These are phyloP conservation scores for Sycobia sp. DNA, from an alignment of 1,140 invertebrate species.

Conservation along the genomic window DNA sequence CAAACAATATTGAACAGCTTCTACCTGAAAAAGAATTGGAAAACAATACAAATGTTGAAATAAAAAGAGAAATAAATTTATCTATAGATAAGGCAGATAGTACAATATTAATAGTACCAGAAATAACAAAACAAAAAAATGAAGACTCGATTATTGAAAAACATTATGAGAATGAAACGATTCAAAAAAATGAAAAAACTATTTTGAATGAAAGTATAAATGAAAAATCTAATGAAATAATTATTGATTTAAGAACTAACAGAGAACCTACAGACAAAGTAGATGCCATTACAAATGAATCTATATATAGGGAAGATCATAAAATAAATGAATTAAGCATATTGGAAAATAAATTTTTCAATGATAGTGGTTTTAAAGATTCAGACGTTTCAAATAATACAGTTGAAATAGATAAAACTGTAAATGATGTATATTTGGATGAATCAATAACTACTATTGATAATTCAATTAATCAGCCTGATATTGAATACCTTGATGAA, in stretches of 20 bases:
- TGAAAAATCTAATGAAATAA: conserved; percentile 10
- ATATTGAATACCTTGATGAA: conserved; percentile 1
- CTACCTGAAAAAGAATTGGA: too few species aligned
- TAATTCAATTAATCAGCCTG: background rate
- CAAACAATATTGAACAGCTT: too few species aligned
- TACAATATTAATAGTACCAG: too few species aligned
- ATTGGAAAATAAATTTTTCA: background rate
- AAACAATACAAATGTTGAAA: too few species aligned
- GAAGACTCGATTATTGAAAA: background rate
- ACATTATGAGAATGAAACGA: background rate
- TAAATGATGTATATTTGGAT: too few species aligned
- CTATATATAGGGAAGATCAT: background rate
- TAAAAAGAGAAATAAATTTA: too few species aligned
- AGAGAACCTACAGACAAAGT: background rate
- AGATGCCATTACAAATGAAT: conserved; percentile 3
- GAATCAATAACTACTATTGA: too few species aligned
- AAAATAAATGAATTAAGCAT: background rate
- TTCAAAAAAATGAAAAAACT: conserved; percentile 1
- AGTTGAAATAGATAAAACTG: too few species aligned
- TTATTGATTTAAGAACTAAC: background rate
- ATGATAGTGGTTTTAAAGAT: conserved; percentile 16
- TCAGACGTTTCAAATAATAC: too few species aligned
- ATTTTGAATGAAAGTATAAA: conserved; percentile 13
- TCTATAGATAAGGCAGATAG: too few species aligned
- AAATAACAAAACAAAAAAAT: too few species aligned